Evolutionary conservation across 1,140 invertebrate species (phyloP).

Genomic region (Diorhabda carinulata): DNA sequence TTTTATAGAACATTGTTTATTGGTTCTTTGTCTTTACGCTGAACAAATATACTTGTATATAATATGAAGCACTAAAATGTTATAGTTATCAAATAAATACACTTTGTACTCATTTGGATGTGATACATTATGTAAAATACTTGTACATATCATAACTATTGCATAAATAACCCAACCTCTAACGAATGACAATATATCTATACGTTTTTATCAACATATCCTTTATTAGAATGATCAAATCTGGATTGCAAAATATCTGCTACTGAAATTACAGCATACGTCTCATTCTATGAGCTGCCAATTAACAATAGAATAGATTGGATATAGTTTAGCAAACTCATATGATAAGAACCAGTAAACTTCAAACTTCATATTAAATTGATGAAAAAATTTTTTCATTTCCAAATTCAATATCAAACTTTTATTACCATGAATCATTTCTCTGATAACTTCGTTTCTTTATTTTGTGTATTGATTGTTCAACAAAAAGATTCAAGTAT

Average conservation of each 20-base stretch:
- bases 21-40: too few relatives aligned
- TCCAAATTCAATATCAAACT: neutral
- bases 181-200: conserved; percentile 13
- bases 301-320: too few relatives aligned
- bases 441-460: neutral
- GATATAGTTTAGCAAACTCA: too few relatives aligned
- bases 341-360: too few relatives aligned
- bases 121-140: conserved; percentile 5
- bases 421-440: neutral
- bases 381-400: neutral
- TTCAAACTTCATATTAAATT: neutral
- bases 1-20: too few relatives aligned
- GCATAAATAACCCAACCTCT: neutral
- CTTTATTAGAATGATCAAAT: neutral
- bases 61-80: neutral
- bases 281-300: too few relatives aligned
- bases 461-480: neutral
- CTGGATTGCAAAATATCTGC: neutral
- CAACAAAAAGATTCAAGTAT: neutral
- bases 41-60: too few relatives aligned
- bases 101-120: conserved; percentile 13
- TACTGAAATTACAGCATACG: too few relatives aligned
- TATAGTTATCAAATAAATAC: neutral
- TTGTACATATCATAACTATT: conserved; percentile 9
- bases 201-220: neutral